A percentile compares a stretch with the other conserved stretches of the same genome.
phyloP scores from a whole-genome alignment of 2,113 vertebrate species.

The Mormoops blainvillei region DNA sequence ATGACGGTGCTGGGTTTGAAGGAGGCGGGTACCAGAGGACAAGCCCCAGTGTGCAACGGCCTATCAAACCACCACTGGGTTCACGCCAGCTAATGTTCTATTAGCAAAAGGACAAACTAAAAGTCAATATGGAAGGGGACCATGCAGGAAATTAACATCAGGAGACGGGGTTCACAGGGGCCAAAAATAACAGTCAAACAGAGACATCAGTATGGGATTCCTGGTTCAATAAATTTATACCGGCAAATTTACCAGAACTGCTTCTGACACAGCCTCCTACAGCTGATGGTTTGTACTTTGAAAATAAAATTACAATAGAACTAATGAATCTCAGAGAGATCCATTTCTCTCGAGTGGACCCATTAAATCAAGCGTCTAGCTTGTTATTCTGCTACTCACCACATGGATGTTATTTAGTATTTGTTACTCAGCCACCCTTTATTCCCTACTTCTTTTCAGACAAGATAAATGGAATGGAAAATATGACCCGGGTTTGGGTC shows the following conservation, averaged over 20 bases:
- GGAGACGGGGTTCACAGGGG: neutral
- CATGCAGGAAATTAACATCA: neutral
- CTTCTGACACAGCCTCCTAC: neutral
- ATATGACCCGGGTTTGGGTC: neutral
- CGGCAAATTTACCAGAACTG: neutral
- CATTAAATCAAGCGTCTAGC: neutral
- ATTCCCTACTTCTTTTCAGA: neutral
- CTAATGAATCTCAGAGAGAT: neutral
- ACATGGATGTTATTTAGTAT: neutral
- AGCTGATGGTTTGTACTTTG: neutral
- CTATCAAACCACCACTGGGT: neutral
- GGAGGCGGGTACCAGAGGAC: neutral
- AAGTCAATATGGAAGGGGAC: neutral
- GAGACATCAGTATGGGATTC: neutral
- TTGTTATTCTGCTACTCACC: neutral
- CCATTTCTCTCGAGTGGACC: neutral
- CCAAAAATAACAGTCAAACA: neutral
- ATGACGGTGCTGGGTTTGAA: neutral
- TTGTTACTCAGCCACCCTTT: neutral
- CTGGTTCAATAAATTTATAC: neutral
- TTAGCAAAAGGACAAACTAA: neutral
- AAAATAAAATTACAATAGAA: neutral
- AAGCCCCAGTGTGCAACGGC: neutral
- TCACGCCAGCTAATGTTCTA: neutral
- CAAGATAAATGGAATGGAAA: conserved; percentile 39